phyloP scores from a whole-genome alignment of 2,113 vertebrate species.

The Rhagologus leucostigma region DNA sequence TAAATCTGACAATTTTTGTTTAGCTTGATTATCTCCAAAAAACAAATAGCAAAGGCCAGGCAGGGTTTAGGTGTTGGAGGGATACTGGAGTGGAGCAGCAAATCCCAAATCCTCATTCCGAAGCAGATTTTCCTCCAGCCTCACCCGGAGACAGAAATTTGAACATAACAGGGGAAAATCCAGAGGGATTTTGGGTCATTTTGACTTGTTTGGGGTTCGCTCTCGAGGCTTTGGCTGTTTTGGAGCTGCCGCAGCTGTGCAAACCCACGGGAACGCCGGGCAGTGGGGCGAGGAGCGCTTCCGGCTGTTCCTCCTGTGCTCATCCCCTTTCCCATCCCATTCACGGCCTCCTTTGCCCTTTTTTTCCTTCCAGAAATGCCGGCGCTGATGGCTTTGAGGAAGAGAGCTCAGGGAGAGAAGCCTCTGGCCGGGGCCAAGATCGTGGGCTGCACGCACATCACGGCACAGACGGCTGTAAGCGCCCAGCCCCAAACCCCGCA shows the following conservation, averaged over 20 bases:
- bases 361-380: constrained; percentile 86
- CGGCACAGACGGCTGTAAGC: constrained; percentile 95
- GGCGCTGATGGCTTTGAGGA: constrained; percentile 95
- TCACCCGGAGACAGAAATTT: not conserved
- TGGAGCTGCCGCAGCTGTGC: not conserved
- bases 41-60: accelerated
- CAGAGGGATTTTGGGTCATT: not conserved
- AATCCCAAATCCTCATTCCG: not conserved
- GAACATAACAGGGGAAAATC: accelerated
- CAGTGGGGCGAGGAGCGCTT: not conserved
- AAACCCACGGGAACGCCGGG: accelerated
- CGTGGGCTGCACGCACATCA: constrained; percentile 98
- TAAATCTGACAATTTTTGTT: accelerated
- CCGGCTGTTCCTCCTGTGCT: not conserved
- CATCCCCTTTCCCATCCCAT: not conserved
- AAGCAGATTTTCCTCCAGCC: not conserved
- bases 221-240: not conserved
- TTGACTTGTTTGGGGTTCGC: no score
- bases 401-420: constrained; percentile 97
- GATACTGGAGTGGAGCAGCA: not conserved
- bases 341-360: not conserved
- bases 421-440: constrained; percentile 96
- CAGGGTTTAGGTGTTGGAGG: not conserved
- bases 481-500: accelerated
- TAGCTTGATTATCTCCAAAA: not conserved